Conservation (phyloP, 1,140 invertebrate genomes). For the Leptopilina boulardi region DNA sequence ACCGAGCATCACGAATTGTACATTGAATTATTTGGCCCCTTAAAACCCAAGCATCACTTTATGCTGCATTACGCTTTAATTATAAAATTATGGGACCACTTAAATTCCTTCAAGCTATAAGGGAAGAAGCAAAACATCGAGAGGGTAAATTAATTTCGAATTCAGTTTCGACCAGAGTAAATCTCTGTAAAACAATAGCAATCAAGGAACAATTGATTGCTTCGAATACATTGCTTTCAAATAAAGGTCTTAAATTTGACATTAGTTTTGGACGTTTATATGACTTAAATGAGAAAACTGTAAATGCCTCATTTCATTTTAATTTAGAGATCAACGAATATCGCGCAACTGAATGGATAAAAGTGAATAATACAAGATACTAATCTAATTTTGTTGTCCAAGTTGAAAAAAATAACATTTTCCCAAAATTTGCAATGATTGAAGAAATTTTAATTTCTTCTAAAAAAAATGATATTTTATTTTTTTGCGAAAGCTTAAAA, state of each 20-base stretch:
- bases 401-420: not conserved
- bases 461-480: not conserved
- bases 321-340: not conserved
- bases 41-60: slow-evolving; percentile 46
- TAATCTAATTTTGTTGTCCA: not conserved
- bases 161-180: slow-evolving; percentile 21
- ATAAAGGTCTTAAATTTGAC: not conserved
- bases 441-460: slow-evolving; percentile 6
- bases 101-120: slow-evolving; percentile 38
- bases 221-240: not conserved
- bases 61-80: slow-evolving; percentile 42
- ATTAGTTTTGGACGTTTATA: not conserved
- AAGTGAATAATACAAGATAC: not conserved
- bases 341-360: not conserved
- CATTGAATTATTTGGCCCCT: slow-evolving; percentile 40
- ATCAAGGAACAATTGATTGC: not conserved
- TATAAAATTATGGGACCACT: slow-evolving; percentile 43
- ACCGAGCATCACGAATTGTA: slow-evolving; percentile 42
- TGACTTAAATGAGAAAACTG: not conserved
- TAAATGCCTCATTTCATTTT: not conserved
- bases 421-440: not conserved
- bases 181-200: slow-evolving; percentile 25
- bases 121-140: slow-evolving; percentile 42
- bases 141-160: slow-evolving; percentile 26
- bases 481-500: not conserved